phyloP scores from a whole-genome alignment of 2,888 invertebrate species.

The Chymomyza fuscimana region DNA sequence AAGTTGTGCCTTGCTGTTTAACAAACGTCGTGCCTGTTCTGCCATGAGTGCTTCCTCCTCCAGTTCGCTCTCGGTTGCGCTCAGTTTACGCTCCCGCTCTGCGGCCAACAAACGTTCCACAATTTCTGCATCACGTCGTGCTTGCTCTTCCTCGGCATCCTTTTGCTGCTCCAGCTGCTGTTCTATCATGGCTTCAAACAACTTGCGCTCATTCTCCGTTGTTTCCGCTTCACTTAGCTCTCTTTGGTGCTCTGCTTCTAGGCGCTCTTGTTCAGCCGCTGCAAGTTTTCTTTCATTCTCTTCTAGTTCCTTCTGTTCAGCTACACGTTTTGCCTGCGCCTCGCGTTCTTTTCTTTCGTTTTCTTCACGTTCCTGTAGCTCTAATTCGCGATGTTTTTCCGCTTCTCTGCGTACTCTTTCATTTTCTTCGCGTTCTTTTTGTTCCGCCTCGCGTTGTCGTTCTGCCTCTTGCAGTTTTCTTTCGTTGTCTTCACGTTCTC shows the following conservation, averaged over 20 bases:
- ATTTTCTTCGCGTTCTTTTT: slow-evolving; percentile 32
- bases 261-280: slow-evolving; percentile 35
- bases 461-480: slow-evolving; percentile 35
- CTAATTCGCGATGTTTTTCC: slow-evolving; percentile 41
- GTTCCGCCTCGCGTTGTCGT: slow-evolving; percentile 20
- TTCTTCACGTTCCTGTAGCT: slow-evolving; percentile 27
- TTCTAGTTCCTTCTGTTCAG: slow-evolving; percentile 19
- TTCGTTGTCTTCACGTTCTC: slow-evolving; percentile 35
- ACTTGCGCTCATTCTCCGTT: slow-evolving; percentile 39
- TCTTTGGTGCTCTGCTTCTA: slow-evolving; percentile 42
- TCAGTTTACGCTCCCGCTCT: slow-evolving; percentile 56
- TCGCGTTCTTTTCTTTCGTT: slow-evolving; percentile 25
- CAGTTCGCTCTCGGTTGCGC: slow-evolving; percentile 61
- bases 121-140: slow-evolving; percentile 54
- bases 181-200: slow-evolving; percentile 43
- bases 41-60: slow-evolving; percentile 54
- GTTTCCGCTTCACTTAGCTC: slow-evolving; percentile 46
- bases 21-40: slow-evolving; percentile 45
- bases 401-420: slow-evolving; percentile 42
- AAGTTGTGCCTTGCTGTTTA: slow-evolving; percentile 46
- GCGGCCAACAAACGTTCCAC: slow-evolving; percentile 57
- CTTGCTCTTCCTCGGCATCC: slow-evolving; percentile 47
- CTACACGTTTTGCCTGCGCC: slow-evolving; percentile 6
- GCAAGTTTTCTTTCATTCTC: slow-evolving; percentile 23
- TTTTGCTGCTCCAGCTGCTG: slow-evolving; percentile 19